Conservation (phyloP, 2,797 vertebrate species). For the Myotis findleyi region DNA sequence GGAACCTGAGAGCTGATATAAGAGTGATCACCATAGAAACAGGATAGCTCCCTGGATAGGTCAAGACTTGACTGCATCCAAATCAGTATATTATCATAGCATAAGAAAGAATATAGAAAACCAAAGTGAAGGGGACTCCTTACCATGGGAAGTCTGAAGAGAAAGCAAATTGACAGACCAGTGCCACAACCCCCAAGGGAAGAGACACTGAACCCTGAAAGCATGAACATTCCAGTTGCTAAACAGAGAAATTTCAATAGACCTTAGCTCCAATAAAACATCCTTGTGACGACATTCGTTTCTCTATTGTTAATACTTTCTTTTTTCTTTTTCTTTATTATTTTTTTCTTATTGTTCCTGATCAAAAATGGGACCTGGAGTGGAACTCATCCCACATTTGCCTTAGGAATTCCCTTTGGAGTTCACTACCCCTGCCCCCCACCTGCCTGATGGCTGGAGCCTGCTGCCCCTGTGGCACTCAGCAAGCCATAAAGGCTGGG, state of each 20-base stretch:
- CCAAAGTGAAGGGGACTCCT: not conserved
- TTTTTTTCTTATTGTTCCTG: not conserved
- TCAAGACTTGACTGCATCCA: constrained; percentile 18
- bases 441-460: not conserved
- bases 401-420: not conserved
- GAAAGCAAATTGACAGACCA: not conserved
- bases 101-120: not conserved
- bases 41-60: not conserved
- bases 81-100: constrained; percentile 8
- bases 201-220: not conserved
- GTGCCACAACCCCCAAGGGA: not conserved
- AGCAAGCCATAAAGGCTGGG: not conserved
- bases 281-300: not conserved
- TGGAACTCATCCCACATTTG: accelerated
- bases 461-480: not conserved
- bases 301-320: not conserved
- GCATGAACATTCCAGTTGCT: too few relatives aligned
- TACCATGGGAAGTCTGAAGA: not conserved
- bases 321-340: not conserved
- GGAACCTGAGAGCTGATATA: not conserved
- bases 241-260: not conserved
- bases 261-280: not conserved
- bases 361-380: not conserved
- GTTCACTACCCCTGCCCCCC: accelerated
- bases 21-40: constrained; percentile 59